Percentiles rank a stretch among this genome's conserved stretches.
Conservation (phyloP, 2,888 invertebrate species). For the Kryphioiulus occultus region DNA sequence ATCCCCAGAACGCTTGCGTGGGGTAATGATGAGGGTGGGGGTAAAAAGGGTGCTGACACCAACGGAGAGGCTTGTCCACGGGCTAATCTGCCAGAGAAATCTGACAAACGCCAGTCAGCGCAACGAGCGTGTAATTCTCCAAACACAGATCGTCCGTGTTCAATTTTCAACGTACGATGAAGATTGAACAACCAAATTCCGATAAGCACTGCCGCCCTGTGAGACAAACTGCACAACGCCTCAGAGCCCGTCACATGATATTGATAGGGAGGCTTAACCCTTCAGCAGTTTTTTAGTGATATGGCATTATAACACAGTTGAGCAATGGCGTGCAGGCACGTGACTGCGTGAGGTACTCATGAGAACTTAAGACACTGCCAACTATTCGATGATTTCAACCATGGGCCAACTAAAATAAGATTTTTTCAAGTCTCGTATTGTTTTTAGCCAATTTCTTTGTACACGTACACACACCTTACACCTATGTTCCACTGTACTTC, state of each 20-base stretch:
- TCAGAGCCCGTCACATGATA: neutral
- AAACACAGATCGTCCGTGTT: conserved; percentile 20
- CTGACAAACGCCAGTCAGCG: conserved; percentile 46
- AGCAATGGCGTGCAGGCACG: conserved; percentile 11
- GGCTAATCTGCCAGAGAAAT: conserved; percentile 33
- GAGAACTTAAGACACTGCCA: too few relatives aligned
- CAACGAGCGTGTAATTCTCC: conserved; percentile 39
- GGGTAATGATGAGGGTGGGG: conserved; percentile 25
- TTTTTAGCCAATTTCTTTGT: too few relatives aligned
- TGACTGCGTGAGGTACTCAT: neutral
- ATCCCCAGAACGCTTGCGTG: conserved; percentile 29
- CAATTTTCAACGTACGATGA: neutral
- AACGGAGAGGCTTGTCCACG: conserved; percentile 38
- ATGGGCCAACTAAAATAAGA: too few relatives aligned
- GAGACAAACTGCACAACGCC: neutral
- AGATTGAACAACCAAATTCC: neutral
- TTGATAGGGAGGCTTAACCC: neutral
- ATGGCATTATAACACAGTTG: neutral
- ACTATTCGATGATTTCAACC: too few relatives aligned
- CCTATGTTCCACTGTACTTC: too few relatives aligned
- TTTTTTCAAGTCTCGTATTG: too few relatives aligned
- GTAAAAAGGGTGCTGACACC: conserved; percentile 47
- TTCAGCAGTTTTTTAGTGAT: neutral
- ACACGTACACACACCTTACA: too few relatives aligned
- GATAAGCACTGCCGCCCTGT: neutral